phyloP scores from a whole-genome alignment of 2,113 vertebrate genomes.

The Bubo scandiacus region DNA sequence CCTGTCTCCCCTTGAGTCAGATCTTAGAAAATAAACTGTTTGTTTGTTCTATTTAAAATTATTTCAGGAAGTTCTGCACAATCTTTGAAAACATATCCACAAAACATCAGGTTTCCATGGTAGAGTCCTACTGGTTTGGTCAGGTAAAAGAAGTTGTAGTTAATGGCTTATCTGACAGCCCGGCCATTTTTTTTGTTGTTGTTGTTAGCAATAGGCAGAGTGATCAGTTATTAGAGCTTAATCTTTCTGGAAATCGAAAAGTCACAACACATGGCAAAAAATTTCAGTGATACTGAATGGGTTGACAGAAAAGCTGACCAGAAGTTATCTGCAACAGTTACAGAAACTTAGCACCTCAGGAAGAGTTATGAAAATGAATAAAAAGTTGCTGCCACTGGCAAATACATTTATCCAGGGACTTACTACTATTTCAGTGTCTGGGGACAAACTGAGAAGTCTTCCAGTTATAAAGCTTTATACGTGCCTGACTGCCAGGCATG shows the following conservation, averaged over 20 bases:
- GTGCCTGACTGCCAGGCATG: background rate
- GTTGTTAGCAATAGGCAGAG: fast-evolving
- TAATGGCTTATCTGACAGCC: background rate
- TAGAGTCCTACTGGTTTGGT: background rate
- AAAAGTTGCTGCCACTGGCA: background rate
- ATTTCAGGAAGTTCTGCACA: background rate
- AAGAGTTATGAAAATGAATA: constrained; percentile 21
- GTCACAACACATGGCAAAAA: background rate
- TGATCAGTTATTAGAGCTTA: background rate
- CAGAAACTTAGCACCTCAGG: background rate
- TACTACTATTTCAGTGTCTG: background rate
- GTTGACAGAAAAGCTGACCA: background rate
- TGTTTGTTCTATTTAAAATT: background rate
- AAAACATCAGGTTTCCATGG: background rate
- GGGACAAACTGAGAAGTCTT: background rate
- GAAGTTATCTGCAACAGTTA: background rate
- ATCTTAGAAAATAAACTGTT: background rate
- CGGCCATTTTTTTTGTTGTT: background rate
- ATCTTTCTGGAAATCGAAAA: background rate
- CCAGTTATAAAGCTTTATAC: background rate
- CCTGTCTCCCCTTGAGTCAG: background rate
- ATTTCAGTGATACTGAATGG: background rate
- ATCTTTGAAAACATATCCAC: background rate
- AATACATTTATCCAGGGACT: background rate
- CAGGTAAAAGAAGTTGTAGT: background rate